phyloP scores from a whole-genome alignment of 2,113 vertebrate species.

The Channa argus region DNA sequence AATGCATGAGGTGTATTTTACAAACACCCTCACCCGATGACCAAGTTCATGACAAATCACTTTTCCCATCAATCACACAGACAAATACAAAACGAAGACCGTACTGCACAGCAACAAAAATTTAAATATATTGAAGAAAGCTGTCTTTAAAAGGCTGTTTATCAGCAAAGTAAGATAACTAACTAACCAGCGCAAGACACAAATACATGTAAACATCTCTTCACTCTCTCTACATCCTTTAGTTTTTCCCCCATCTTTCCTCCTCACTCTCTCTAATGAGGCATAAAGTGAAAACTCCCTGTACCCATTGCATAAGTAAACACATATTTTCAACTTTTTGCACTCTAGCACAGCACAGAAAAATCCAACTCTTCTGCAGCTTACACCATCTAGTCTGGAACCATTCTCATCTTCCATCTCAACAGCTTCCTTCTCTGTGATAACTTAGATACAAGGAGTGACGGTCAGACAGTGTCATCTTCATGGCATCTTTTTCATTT shows the following conservation, averaged over 20 bases:
- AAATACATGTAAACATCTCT: slow-evolving; percentile 40
- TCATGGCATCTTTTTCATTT: slow-evolving; percentile 47
- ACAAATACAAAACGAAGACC: slow-evolving; percentile 7
- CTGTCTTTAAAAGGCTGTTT: slow-evolving; percentile 43
- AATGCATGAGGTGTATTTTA: slow-evolving; percentile 8
- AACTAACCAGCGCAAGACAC: slow-evolving; percentile 45
- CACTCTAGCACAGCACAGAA: slow-evolving; percentile 24
- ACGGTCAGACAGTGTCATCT: slow-evolving; percentile 46
- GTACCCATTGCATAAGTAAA: slow-evolving; percentile 62
- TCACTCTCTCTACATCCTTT: slow-evolving; percentile 24
- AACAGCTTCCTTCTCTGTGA: slow-evolving; percentile 22
- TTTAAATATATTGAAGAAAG: slow-evolving; percentile 32
- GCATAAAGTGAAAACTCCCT: slow-evolving; percentile 63
- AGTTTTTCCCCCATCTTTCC: slow-evolving; percentile 17
- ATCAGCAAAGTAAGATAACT: slow-evolving; percentile 29
- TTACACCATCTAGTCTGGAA: slow-evolving; percentile 39
- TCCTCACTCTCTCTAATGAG: slow-evolving; percentile 68
- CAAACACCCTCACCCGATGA: slow-evolving; percentile 3
- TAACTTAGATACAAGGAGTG: slow-evolving; percentile 36
- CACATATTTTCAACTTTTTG: slow-evolving; percentile 60
- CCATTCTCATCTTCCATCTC: slow-evolving; percentile 8
- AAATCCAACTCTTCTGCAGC: slow-evolving; percentile 39
- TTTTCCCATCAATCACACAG: slow-evolving; percentile 59
- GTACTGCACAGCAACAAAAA: neutral
- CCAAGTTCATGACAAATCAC: slow-evolving; percentile 58